Evolutionary conservation across 2,797 vertebrate species (phyloP).

Genomic region (Triplophysa bombifrons): DNA sequence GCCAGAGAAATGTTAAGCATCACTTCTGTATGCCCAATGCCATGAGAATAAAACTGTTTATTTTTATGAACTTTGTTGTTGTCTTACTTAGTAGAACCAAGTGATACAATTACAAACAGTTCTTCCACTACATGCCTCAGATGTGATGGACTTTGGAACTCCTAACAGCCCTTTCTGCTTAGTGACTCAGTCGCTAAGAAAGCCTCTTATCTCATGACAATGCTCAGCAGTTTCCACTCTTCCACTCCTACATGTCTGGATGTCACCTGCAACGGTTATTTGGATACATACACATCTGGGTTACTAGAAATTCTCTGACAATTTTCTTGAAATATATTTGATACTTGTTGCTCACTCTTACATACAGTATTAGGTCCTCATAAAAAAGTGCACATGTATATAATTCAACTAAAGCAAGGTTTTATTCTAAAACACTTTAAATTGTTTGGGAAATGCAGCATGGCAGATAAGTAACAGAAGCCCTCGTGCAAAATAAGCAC

Average conservation of each 20-base stretch:
- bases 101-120: neutral
- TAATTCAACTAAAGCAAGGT: neutral
- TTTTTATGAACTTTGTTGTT: conserved; percentile 46
- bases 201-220: conserved; percentile 60
- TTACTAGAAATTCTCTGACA: neutral
- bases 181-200: conserved; percentile 57
- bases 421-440: neutral
- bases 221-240: conserved; percentile 62
- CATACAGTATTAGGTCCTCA: neutral
- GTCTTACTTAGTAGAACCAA: neutral
- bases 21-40: conserved; percentile 33
- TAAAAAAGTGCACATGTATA: neutral
- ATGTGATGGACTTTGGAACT: conserved; percentile 10
- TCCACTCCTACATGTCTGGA: conserved; percentile 3
- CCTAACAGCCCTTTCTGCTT: conserved; percentile 23
- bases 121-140: neutral
- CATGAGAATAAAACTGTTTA: conserved; percentile 50
- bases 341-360: neutral
- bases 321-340: neutral
- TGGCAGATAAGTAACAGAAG: conserved; percentile 19
- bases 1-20: conserved; percentile 28
- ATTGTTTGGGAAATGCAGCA: conserved; percentile 6
- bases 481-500: conserved; percentile 74
- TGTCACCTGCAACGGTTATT: conserved; percentile 47
- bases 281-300: conserved; percentile 2